A percentile compares a stretch with the other conserved stretches of the same genome.
Conservation (phyloP, 1,140 invertebrate genomes). For the Liolophura sinensis region DNA sequence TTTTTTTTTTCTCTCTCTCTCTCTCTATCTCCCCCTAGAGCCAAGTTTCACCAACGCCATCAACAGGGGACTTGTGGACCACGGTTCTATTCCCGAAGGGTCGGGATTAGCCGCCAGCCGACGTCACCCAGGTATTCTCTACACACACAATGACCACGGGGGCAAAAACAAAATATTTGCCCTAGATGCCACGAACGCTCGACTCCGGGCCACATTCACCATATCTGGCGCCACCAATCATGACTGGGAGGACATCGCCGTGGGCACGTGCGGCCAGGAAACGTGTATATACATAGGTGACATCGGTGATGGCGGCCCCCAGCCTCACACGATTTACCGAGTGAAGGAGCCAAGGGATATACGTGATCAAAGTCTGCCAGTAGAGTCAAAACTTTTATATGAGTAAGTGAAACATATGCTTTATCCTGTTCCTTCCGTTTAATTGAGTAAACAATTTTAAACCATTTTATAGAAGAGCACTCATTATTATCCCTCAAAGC, state of each 20-base stretch:
- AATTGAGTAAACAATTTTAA: no score
- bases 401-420: no score
- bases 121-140: conserved; percentile 14
- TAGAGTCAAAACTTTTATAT: background rate
- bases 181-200: conserved; percentile 14
- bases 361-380: background rate
- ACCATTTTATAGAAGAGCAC: no score
- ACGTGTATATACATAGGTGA: conserved; percentile 26
- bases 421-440: no score
- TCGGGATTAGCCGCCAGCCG: conserved; percentile 24
- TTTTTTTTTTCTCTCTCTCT: no score
- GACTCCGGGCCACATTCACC: conserved; percentile 8
- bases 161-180: conserved; percentile 18
- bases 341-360: conserved; percentile 12
- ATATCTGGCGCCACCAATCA: conserved; percentile 18
- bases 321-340: conserved; percentile 16
- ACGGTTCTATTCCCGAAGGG: conserved; percentile 9
- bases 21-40: no score
- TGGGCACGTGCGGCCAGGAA: conserved; percentile 17
- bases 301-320: conserved; percentile 5
- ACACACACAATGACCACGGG: conserved; percentile 26
- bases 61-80: background rate
- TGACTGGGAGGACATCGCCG: conserved; percentile 33
- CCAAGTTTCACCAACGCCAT: no score
- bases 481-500: no score